These are phyloP conservation scores for Drosophila repleta DNA, from an alignment of 1,140 invertebrate species.

Conservation along the genomic window DNA sequence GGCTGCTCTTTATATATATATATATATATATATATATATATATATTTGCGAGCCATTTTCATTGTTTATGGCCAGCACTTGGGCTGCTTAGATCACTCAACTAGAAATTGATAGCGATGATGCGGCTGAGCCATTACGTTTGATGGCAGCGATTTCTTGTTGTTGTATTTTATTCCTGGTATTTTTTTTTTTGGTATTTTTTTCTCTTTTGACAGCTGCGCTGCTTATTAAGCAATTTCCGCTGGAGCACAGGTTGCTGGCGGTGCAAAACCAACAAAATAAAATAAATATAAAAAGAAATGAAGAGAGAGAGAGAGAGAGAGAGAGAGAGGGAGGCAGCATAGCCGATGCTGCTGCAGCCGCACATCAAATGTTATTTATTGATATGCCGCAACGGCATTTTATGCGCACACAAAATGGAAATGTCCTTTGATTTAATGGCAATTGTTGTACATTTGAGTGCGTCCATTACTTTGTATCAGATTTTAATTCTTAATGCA, in stretches of 20 bases:
- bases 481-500: slow-evolving; percentile 67
- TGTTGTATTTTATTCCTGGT: not conserved
- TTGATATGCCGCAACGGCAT: slow-evolving; percentile 44
- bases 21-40: not conserved
- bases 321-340: no score
- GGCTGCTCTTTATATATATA: not conserved
- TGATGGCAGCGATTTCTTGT: slow-evolving; percentile 54
- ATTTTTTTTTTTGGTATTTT: slow-evolving; percentile 12
- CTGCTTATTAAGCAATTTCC: slow-evolving; percentile 76
- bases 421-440: slow-evolving; percentile 64
- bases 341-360: slow-evolving; percentile 4
- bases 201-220: slow-evolving; percentile 59
- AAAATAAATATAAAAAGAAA: no score
- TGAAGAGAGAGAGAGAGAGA: no score
- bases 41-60: slow-evolving; percentile 39
- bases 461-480: slow-evolving; percentile 49
- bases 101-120: slow-evolving; percentile 74
- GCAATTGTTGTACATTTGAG: slow-evolving; percentile 51
- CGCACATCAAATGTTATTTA: slow-evolving; percentile 68
- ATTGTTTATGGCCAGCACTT: slow-evolving; percentile 67
- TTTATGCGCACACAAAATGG: slow-evolving; percentile 43
- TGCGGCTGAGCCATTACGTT: slow-evolving; percentile 58
- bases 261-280: no score
- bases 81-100: slow-evolving; percentile 64
- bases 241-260: not conserved